Base-by-base conservation (phyloP, 2,113 vertebrate species). In the Dolichallabes microphthalmus region DNA sequence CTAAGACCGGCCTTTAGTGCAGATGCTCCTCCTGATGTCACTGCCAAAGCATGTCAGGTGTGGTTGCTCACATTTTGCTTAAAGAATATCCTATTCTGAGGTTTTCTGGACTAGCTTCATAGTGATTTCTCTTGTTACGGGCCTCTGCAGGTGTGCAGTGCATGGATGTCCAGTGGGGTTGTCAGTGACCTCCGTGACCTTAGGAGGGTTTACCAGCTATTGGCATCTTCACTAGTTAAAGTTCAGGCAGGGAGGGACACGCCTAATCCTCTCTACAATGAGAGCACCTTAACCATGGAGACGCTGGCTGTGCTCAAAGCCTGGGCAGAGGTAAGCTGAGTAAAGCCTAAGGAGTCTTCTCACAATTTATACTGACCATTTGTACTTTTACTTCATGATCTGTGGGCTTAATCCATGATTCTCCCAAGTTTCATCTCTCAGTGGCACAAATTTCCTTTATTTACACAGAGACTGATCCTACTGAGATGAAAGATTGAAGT, bases 21-120 rank as follows among this genome's bases (percentile, higher is more conserved):
- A 0, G 97, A 98, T 45, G 96, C 97, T 2, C 95, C 97, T 78
- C 97, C 98, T 85, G 95, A 98, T 83, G 95, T 99, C 89, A 98
- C 96, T 12, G 96, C 96, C 55, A 97, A 96, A 92, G 97, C 98
- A 78, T 98, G 98, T 88, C 96, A 99, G 96, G 98, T 97, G 15
- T 71, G 80, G 8, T 35, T 30, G 19, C 71, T 63, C 22, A 61
- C 9, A 75, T 19, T 10, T 27, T 20, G 66, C 3, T 86, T 61
- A 13, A 50, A 1, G 7, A 22, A 30, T 2, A n/a, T 55, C 39
- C 14, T 84, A 19, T 60, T 30, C 27, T 53, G 52, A 58, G 53
- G 30, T 14, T 20, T 39, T 10, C 30, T 39, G 17, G 17, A 19
- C 2, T 69, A 69, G 30, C 17, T 0, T 69, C 30, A 69, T 69